Percentiles rank a stretch among this genome's conserved stretches.
Evolutionary conservation across 1,140 invertebrate species (phyloP).

Genomic region (Euwallacea similis): DNA sequence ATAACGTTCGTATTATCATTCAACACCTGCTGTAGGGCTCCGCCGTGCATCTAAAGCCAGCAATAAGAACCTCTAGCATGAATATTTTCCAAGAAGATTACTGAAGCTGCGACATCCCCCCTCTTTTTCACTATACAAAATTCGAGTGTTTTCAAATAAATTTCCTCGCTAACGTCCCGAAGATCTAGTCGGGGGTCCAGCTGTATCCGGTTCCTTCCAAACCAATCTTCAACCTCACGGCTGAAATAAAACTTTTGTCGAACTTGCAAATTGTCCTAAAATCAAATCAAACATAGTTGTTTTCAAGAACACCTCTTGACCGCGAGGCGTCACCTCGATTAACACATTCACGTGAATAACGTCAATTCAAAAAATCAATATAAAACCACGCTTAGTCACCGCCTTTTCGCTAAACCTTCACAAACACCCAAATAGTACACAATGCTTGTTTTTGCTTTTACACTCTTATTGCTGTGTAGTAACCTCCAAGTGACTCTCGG

Average conservation of each 20-base stretch:
- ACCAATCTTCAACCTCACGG: neutral
- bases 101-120: no score
- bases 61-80: no score
- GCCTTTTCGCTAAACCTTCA: neutral
- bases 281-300: conserved; percentile 9
- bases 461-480: conserved; percentile 9
- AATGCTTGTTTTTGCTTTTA: conserved; percentile 21
- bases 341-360: conserved; percentile 27
- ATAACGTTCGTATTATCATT: no score
- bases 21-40: no score
- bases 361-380: conserved; percentile 16
- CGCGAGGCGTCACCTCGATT: conserved; percentile 20
- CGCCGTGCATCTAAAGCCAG: no score
- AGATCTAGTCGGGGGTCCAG: neutral
- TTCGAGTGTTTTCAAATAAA: neutral
- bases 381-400: neutral
- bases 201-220: neutral
- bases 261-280: conserved; percentile 17
- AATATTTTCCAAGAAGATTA: no score
- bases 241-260: neutral
- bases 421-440: neutral
- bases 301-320: conserved; percentile 7
- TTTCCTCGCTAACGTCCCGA: neutral
- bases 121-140: neutral
- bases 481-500: neutral